Conservation (phyloP, 2,113 vertebrate species). For the Paramisgurnus dabryanus region DNA sequence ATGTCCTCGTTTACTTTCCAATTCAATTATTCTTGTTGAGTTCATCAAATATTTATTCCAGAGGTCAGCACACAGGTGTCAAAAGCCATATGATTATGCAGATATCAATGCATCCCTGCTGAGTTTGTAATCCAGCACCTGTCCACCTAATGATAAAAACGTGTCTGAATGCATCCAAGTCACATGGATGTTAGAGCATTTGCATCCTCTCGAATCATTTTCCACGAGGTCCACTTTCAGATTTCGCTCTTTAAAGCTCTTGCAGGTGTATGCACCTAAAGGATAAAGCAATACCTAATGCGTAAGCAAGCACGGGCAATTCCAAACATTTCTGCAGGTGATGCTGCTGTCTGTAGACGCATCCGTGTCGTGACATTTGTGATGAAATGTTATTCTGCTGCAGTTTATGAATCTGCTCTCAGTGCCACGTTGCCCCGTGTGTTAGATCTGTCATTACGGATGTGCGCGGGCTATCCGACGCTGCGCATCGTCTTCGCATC, state of each 20-base stretch:
- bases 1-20: neutral
- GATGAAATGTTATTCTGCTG: neutral
- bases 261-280: neutral
- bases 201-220: neutral
- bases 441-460: neutral
- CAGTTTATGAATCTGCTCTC: neutral
- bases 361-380: neutral
- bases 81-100: conserved; percentile 69
- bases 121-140: conserved; percentile 48
- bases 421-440: neutral
- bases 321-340: conserved; percentile 1
- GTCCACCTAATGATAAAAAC: conserved; percentile 63
- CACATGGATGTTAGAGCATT: neutral
- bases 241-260: neutral
- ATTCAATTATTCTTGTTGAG: neutral
- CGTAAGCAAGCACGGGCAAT: neutral
- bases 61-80: conserved; percentile 73
- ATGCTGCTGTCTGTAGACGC: neutral
- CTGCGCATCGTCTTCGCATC: neutral
- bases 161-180: conserved; percentile 53
- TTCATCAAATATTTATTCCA: conserved; percentile 51
- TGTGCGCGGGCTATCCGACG: neutral
- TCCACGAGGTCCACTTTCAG: neutral
- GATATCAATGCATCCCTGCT: conserved; percentile 39
- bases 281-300: neutral